Evolutionary conservation across 2,888 invertebrate species (phyloP), one percentile per base, ranked within the genome.

Genomic region (Melolontha melolontha): DNA sequence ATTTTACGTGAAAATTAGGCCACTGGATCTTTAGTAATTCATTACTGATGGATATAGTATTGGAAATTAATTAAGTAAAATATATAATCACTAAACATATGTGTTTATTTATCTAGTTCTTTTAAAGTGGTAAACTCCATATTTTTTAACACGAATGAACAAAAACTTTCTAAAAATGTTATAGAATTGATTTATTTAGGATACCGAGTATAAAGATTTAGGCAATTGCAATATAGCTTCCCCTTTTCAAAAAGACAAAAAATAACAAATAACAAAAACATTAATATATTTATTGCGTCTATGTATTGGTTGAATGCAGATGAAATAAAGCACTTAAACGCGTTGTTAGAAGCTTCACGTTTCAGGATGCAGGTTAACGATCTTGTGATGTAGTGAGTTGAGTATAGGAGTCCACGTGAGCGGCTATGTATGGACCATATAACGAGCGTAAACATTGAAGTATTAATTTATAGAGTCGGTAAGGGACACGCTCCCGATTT

Each of bases 371-470:
- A 17, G 49, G 49, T 49, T 49, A 49, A 49, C 22, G 49, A 49
- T 49, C 49, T 49, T 17, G 22, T 22, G 49, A 49, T 22, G 49
- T 22, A 11, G 49, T 22, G 49, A 8, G n/a, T 49, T 11, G 49
- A 22, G 22, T 34, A 34, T 34, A 47, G 14, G 17, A 49, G 49
- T n/a, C 49, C 34, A 39, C 63, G 50, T 44, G 44, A 44, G 42
- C 57, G 59, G 44, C 42, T 59, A 63, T 49, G 49, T 49, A 63
- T 49, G 47, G 44, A 62, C 47, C 29, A 62, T 47, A 22, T 49
- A 49, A 47, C 49, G 16, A 34, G 49, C 34, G 50, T 63, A 63
- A 63, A 63, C 47, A 63, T 47, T 34, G 63, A 49, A 49, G 63
- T 49, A 63, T 63, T 63, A 63, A 49, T 63, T 47, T 63, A 29